Percentiles rank a stretch among this genome's conserved stretches.
phyloP scores from a whole-genome alignment of 2,113 vertebrate genomes.

The Melospiza georgiana region DNA sequence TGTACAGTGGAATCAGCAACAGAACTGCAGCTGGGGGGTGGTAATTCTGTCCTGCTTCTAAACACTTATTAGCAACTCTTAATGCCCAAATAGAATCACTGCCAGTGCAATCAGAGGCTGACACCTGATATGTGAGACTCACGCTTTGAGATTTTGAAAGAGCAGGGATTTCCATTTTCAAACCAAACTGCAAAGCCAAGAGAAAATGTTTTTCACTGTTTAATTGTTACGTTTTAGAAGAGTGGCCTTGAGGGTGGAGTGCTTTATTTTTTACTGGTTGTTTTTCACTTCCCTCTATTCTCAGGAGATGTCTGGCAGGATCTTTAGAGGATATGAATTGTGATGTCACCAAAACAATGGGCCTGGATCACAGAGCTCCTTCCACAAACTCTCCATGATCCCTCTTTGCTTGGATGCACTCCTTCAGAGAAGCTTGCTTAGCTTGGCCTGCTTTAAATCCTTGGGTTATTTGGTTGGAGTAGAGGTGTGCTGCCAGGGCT shows the following conservation, averaged over 20 bases:
- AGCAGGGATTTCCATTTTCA: neutral
- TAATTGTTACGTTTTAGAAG: neutral
- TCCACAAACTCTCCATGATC: neutral
- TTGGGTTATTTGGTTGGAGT: slow-evolving; percentile 32
- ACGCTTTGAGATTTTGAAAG: neutral
- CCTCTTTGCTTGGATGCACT: slow-evolving; percentile 12
- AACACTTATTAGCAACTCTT: neutral
- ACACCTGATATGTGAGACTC: neutral
- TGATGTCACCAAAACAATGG: slow-evolving; percentile 52
- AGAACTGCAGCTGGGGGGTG: neutral
- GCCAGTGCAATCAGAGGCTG: neutral
- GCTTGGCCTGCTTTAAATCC: slow-evolving; percentile 38
- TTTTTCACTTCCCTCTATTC: slow-evolving; percentile 49
- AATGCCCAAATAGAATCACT: neutral
- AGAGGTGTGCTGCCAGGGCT: slow-evolving; percentile 37
- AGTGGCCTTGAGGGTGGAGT: slow-evolving; percentile 45
- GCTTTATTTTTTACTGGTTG: neutral
- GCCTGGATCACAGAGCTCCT: neutral
- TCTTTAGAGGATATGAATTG: slow-evolving; percentile 38
- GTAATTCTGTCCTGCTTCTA: neutral
- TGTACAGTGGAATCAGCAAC: neutral
- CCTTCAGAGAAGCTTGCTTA: neutral
- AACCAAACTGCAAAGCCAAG: neutral
- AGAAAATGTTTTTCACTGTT: slow-evolving; percentile 17
- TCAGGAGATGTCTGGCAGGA: slow-evolving; percentile 36